Evolutionary conservation across 2,113 vertebrate species (phyloP), one percentile per base, ranked within the genome.

Genomic region (Lucifuga dentata): DNA sequence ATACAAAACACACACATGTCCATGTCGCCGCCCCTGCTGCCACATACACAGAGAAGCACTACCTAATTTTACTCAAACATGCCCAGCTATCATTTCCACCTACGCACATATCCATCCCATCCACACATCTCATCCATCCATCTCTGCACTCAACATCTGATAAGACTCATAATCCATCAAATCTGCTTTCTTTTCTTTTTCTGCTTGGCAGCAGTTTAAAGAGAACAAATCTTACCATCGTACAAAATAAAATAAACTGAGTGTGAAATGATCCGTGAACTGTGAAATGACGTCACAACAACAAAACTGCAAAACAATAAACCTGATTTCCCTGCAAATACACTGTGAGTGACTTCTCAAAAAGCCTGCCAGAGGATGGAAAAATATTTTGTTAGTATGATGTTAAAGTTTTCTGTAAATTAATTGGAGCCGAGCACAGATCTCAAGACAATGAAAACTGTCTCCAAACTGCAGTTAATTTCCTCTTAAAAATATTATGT

Each of bases 1-100:
- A 51, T 24, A 49, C 38, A 50, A 44, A 70, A 71, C 66, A 73
- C 70, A 51, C 73, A 74, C 32, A 63, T 26, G 23, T 24, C 65
- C 12, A 8, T 41, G 67, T 52, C 68, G 16, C 68, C 21, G 7
- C 56, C 73, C 64, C 50, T 4, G 26, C 26, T 73, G 64, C 58
- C 82, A 78, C 71, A 73, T 24, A 56, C 67, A 81, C 64, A 63
- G 33, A 44, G 39, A 59, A 64, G 36, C 56, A 78, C 58, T 53
- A 68, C 73, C 74, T 73, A 8, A 79, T 73, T 84, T 80, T 17
- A 68, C 58, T 51, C 66, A 53, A 80, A 88, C 81, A 81, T 76
- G 64, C 19, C 43, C 24, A 3, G 20, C 21, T 23, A 72, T 58
- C 50, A 55, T 49, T 60, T 16, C 57, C 68, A n/a, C 55, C 55